phyloP scores from a whole-genome alignment of 2,113 vertebrate species.

The Poecilia latipinna region DNA sequence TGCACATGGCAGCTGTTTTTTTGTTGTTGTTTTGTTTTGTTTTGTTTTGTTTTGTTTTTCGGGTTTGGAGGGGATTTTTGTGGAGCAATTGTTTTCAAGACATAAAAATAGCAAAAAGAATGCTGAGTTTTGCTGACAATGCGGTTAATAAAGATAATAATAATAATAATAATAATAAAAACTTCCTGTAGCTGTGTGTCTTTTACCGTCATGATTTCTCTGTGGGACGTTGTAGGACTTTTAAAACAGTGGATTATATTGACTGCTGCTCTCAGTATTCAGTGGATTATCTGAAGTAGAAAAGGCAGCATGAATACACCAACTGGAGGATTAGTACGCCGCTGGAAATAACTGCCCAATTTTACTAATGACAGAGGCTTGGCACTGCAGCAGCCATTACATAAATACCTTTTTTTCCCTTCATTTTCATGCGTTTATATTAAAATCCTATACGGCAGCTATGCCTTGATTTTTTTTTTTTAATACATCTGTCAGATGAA shows the following conservation, averaged over 20 bases:
- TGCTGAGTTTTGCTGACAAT: neutral
- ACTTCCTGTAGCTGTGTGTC: neutral
- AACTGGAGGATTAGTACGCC: constrained; percentile 52
- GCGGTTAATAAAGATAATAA: neutral
- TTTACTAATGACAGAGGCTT: constrained; percentile 61
- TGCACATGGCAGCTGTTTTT: no score
- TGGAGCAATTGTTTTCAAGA: neutral
- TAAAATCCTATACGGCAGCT: neutral
- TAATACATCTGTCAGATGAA: neutral
- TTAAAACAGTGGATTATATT: neutral
- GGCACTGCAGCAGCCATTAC: constrained; percentile 8
- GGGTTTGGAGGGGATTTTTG: no score
- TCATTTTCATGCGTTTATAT: neutral
- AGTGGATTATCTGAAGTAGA: constrained; percentile 40
- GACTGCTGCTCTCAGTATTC: neutral
- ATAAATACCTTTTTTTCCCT: constrained; percentile 14
- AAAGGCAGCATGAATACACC: constrained; percentile 34
- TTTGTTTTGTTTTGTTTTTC: no score
- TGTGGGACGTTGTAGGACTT: neutral
- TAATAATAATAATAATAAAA: neutral
- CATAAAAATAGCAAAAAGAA: neutral
- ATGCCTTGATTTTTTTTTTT: neutral
- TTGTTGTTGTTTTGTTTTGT: no score
- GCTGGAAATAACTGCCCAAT: constrained; percentile 53
- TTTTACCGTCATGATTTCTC: neutral